phyloP scores from a whole-genome alignment of 2,888 invertebrate species.

The Idaea aversata region DNA sequence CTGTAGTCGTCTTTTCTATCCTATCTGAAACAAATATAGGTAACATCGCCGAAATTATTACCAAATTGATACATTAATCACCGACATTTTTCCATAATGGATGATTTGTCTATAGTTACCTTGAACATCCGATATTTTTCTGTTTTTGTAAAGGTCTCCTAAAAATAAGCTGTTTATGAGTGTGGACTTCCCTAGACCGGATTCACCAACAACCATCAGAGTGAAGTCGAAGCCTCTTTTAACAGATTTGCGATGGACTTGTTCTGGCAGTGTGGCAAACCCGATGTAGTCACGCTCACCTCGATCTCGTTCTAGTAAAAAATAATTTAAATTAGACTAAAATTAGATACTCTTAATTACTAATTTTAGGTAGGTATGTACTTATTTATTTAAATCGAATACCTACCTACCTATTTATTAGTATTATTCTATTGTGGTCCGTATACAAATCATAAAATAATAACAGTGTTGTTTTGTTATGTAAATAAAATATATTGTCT shows the following conservation, averaged over 20 bases:
- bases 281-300: constrained; percentile 93
- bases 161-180: constrained; percentile 96
- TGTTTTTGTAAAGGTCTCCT: constrained; percentile 94
- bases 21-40: constrained; percentile 66
- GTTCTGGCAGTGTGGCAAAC: constrained; percentile 96
- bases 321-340: constrained; percentile 10
- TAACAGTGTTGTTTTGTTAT: background rate
- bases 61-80: background rate
- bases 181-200: constrained; percentile 96
- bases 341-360: too few relatives aligned
- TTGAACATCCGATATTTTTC: constrained; percentile 86
- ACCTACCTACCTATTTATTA: background rate
- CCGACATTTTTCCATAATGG: background rate
- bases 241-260: constrained; percentile 97
- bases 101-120: constrained; percentile 63
- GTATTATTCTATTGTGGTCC: background rate
- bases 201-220: constrained; percentile 97
- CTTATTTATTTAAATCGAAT: too few relatives aligned
- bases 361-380: too few relatives aligned
- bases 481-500: background rate
- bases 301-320: constrained; percentile 68
- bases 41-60: background rate
- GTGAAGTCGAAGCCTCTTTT: constrained; percentile 98
- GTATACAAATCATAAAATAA: background rate
- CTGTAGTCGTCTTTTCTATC: constrained; percentile 85